Percentiles rank a stretch among this genome's conserved stretches.
These are phyloP conservation scores for Calephelis nemesis DNA, from an alignment of 1,140 invertebrate genomes.

Conservation along the genomic window DNA sequence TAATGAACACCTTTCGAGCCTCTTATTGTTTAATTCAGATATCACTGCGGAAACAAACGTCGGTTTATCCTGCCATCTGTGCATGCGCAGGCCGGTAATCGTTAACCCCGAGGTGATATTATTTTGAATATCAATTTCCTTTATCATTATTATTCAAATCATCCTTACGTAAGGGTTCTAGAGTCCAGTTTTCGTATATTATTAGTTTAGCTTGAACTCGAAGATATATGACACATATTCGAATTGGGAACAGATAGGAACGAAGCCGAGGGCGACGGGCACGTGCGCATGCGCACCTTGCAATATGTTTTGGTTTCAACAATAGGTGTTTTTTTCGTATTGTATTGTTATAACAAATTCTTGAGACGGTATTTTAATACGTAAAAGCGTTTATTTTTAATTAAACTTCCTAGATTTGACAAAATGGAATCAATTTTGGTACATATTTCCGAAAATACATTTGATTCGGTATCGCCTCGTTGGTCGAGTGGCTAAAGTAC, in stretches of 20 bases:
- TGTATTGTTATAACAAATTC: no score
- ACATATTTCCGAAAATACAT: no score
- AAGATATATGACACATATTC: slow-evolving; percentile 76
- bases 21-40: slow-evolving; percentile 77
- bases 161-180: slow-evolving; percentile 55
- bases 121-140: slow-evolving; percentile 76
- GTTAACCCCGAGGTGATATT: slow-evolving; percentile 79
- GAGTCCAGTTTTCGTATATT: slow-evolving; percentile 61
- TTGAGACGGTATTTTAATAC: no score
- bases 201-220: slow-evolving; percentile 46
- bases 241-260: slow-evolving; percentile 66
- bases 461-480: no score
- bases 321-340: no score
- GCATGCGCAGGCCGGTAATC: slow-evolving; percentile 73
- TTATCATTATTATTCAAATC: slow-evolving; percentile 70
- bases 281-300: slow-evolving; percentile 74
- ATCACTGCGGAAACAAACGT: slow-evolving; percentile 78
- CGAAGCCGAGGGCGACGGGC: slow-evolving; percentile 60
- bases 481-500: no score
- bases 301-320: slow-evolving; percentile 49
- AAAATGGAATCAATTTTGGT: no score
- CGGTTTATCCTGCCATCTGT: slow-evolving; percentile 75
- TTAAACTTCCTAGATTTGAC: no score
- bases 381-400: no score
- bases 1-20: slow-evolving; percentile 76